A percentile compares a stretch with the other conserved stretches of the same genome.
These are phyloP conservation scores for Hippocampus abdominalis DNA, from an alignment of 2,113 vertebrate species.

Conservation along the genomic window DNA sequence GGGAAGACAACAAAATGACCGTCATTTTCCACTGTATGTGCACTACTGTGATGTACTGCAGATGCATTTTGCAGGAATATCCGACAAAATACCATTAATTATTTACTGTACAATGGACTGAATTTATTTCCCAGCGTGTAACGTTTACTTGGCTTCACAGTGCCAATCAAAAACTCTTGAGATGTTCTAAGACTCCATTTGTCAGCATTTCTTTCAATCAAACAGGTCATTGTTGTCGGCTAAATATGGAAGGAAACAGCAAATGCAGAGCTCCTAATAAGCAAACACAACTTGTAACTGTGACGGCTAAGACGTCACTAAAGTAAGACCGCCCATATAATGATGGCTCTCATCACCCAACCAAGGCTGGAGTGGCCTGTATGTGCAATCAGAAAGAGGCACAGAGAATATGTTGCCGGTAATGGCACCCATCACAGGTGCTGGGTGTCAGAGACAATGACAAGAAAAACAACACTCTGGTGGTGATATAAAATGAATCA, in stretches of 20 bases:
- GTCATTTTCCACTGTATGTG: conserved; percentile 57
- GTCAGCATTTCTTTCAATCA: conserved; percentile 23
- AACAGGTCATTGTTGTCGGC: conserved; percentile 14
- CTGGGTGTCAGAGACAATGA: conserved; percentile 32
- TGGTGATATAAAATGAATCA: conserved; percentile 44
- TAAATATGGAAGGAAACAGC: conserved; percentile 5
- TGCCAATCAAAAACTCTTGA: conserved; percentile 3
- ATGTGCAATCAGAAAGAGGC: conserved; percentile 31
- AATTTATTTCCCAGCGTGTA: conserved; percentile 20
- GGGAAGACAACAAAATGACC: conserved; percentile 52
- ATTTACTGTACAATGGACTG: neutral
- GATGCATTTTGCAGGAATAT: neutral
- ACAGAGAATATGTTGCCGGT: conserved; percentile 43
- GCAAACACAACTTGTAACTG: conserved; percentile 10
- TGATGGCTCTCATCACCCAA: conserved; percentile 40
- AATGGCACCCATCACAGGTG: conserved; percentile 63
- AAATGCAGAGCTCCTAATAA: neutral
- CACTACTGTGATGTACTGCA: conserved; percentile 18
- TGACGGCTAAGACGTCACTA: conserved; percentile 18
- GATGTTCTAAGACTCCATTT: neutral
- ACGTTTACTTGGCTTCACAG: conserved; percentile 1
- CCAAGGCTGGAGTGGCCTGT: conserved; percentile 20
- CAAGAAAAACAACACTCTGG: conserved; percentile 33
- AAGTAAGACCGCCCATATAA: conserved; percentile 29
- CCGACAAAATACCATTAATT: neutral